Evolutionary conservation across 2,888 invertebrate species (phyloP).

Genomic region (Gnatocerus cornutus): DNA sequence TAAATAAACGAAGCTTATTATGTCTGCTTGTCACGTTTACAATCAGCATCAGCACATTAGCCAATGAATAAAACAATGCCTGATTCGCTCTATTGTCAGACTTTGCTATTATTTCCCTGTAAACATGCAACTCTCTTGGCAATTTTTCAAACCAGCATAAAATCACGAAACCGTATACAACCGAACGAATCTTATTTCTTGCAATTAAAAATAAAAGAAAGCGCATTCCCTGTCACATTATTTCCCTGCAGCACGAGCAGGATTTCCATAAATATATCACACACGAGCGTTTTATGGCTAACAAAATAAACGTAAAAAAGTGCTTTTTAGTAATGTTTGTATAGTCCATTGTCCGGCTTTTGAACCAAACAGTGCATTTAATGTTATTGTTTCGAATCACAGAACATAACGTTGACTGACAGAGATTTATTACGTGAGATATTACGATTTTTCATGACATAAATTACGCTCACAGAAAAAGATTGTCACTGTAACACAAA

Average conservation of each 20-base stretch:
- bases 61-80: slow-evolving; percentile 21
- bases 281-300: slow-evolving; percentile 12
- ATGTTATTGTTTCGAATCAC: slow-evolving; percentile 41
- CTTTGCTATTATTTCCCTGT: slow-evolving; percentile 14
- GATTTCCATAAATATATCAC: slow-evolving; percentile 39
- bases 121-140: slow-evolving; percentile 40
- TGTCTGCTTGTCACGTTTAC: slow-evolving; percentile 10
- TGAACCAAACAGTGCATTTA: slow-evolving; percentile 41
- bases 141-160: slow-evolving; percentile 33
- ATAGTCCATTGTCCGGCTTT: slow-evolving; percentile 38
- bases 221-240: slow-evolving; percentile 24
- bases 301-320: slow-evolving; percentile 22
- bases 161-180: slow-evolving; percentile 23
- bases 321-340: slow-evolving; percentile 31
- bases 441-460: slow-evolving; percentile 43
- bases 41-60: slow-evolving; percentile 11
- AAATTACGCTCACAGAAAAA: slow-evolving; percentile 35
- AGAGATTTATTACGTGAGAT: slow-evolving; percentile 37
- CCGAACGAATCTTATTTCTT: slow-evolving; percentile 28
- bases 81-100: slow-evolving; percentile 17
- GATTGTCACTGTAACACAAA: slow-evolving; percentile 27
- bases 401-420: slow-evolving; percentile 34
- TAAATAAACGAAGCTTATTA: not conserved
- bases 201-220: slow-evolving; percentile 38
- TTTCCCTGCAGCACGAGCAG: slow-evolving; percentile 16